Base-by-base conservation (phyloP, 2,113 vertebrate genomes). In the Colius striatus region DNA sequence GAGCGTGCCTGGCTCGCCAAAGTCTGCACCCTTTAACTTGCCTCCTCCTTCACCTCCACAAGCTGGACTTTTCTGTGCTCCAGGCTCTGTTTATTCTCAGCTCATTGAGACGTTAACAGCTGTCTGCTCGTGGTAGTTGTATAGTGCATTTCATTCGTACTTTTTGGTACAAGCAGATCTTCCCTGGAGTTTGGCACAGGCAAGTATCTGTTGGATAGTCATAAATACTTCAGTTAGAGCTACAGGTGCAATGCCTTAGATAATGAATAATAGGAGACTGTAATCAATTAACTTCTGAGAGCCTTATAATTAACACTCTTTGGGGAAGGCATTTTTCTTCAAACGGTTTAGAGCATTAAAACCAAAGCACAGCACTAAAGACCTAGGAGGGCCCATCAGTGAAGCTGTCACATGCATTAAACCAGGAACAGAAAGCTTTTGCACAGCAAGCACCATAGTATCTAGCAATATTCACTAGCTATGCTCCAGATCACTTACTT, bases 341-440 rank as follows among this genome's bases (percentile, higher is more conserved):
- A 61, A 61, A 66, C 65, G 71, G 38, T 94, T 84, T 77, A 88
- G 57, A 96, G 70, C 54, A 67, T 67, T 95, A 88, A 81, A 90
- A 81, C 87, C 45, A 70, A 72, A 93, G 62, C 73, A 78, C 41
- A 72, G 70, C 73, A 45, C 65, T 58, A 84, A 74, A 90, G 73
- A 84, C 93, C 77, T 65, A 84, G 90, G 90, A 96, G 92, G 88
- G 71, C 87, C 63, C 91, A 90, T 91, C 93, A 89, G 58, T 18
- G 32, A 73, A 87, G 73, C 65, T 51, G 62, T 50, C 94, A 48
- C 38, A 23, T 27, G 48, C 85, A 65, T 84, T 94, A 92, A 95
- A 32, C 29, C 8, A 38, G 38, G 60, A 79, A 72, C 58, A 86
- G 78, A 94, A 96, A 92, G 81, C 34, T 70, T 71, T 71, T 80